These are phyloP conservation scores for Hylaeus volcanicus DNA, from an alignment of 1,140 invertebrate species.

Conservation along the genomic window DNA sequence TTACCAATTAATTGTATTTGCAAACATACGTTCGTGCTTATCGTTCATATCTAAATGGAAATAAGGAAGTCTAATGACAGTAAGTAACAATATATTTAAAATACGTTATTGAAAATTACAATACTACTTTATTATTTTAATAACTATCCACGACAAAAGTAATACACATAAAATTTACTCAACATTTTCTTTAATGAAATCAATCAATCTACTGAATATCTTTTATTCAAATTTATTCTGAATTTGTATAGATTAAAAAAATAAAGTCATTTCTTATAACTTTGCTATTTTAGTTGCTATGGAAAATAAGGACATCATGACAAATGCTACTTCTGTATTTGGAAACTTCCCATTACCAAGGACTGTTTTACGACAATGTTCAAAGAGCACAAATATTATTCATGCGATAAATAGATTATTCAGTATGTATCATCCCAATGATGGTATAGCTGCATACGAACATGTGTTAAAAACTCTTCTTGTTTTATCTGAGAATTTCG, in stretches of 20 bases:
- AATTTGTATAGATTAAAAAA: not conserved
- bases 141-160: not conserved
- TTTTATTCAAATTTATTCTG: not conserved
- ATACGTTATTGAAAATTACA: not conserved
- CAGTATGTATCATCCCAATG: conserved; percentile 72
- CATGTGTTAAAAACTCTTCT: conserved; percentile 66
- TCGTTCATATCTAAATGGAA: conserved; percentile 10
- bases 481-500: conserved; percentile 67
- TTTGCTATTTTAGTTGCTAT: conserved; percentile 36
- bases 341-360: conserved; percentile 67
- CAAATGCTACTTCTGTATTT: conserved; percentile 36
- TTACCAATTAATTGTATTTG: conserved; percentile 63
- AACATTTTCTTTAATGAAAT: not conserved
- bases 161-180: not conserved
- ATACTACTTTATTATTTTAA: not conserved
- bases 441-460: conserved; percentile 71
- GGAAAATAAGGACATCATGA: conserved; percentile 20
- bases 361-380: conserved; percentile 63
- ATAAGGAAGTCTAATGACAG: conserved; percentile 48
- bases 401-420: conserved; percentile 69
- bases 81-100: conserved; percentile 42
- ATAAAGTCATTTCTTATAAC: conserved; percentile 1
- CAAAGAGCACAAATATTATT: conserved; percentile 66
- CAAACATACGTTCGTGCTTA: conserved; percentile 17
- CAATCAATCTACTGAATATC: not conserved